Evolutionary conservation across 1,140 invertebrate species (phyloP).

Genomic region (Chrysomallon squamiferum): DNA sequence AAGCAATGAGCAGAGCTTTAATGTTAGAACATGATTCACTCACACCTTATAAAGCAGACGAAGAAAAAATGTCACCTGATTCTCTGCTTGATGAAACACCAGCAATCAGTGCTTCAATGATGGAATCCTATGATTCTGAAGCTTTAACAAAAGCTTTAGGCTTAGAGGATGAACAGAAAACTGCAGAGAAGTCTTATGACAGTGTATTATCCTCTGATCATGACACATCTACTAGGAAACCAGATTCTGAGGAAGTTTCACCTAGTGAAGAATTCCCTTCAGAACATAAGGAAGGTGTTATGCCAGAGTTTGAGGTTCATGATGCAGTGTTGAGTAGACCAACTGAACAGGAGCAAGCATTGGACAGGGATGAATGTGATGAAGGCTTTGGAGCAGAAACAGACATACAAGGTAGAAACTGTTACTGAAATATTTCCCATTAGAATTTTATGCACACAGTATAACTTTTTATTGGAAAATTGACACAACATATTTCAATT

Average conservation of each 20-base stretch:
- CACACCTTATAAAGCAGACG: constrained; percentile 15
- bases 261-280: too few relatives aligned
- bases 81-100: constrained; percentile 15
- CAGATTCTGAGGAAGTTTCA: too few relatives aligned
- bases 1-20: background rate
- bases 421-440: too few relatives aligned
- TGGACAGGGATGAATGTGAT: constrained; percentile 1
- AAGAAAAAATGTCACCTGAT: constrained; percentile 21
- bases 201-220: too few relatives aligned
- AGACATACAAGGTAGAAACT: constrained; percentile 1
- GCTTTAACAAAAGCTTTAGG: constrained; percentile 8
- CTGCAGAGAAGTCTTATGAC: background rate
- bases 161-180: constrained; percentile 10
- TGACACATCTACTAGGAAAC: too few relatives aligned
- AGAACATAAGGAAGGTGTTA: too few relatives aligned
- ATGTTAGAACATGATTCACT: background rate
- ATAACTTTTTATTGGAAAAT: too few relatives aligned
- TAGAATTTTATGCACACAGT: too few relatives aligned
- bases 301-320: too few relatives aligned
- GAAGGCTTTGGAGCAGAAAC: background rate
- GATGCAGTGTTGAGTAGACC: too few relatives aligned
- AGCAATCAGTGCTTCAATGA: constrained; percentile 17
- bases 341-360: background rate
- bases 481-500: too few relatives aligned
- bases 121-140: background rate